Evolutionary conservation across 2,888 invertebrate genomes (phyloP).

Genomic region (Pheosia gnoma): DNA sequence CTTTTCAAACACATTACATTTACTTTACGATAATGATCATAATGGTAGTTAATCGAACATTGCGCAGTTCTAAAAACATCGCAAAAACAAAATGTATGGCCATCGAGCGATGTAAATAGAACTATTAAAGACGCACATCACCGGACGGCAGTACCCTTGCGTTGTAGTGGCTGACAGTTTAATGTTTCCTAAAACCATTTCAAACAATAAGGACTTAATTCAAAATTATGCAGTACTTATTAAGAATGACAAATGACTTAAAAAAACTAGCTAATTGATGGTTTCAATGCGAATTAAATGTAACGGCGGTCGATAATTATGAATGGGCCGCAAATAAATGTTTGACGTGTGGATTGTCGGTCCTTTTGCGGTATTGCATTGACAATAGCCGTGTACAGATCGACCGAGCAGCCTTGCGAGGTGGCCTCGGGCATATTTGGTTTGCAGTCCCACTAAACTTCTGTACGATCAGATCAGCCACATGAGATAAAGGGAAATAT

Average conservation of each 20-base stretch:
- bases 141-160: conserved; percentile 17
- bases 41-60: conserved; percentile 36
- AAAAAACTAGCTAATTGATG: conserved; percentile 68
- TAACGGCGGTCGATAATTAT: conserved; percentile 66
- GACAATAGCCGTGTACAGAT: conserved; percentile 20
- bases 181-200: conserved; percentile 44
- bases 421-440: no score
- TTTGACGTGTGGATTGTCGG: conserved; percentile 60
- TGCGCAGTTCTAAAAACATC: conserved; percentile 14
- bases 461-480: no score
- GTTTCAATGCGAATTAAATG: conserved; percentile 69
- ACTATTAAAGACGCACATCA: conserved; percentile 39
- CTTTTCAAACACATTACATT: conserved; percentile 49
- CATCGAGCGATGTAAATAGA: conserved; percentile 36
- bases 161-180: conserved; percentile 32
- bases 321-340: conserved; percentile 55
- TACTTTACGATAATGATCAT: conserved; percentile 50
- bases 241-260: conserved; percentile 74
- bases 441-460: no score
- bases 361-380: conserved; percentile 20
- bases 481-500: no score
- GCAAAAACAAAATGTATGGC: conserved; percentile 42
- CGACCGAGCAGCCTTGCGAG: no score
- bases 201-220: conserved; percentile 51
- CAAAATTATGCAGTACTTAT: conserved; percentile 43